These are phyloP conservation scores for Decapterus maruadsi DNA, from an alignment of 2,797 vertebrate genomes.

Conservation along the genomic window DNA sequence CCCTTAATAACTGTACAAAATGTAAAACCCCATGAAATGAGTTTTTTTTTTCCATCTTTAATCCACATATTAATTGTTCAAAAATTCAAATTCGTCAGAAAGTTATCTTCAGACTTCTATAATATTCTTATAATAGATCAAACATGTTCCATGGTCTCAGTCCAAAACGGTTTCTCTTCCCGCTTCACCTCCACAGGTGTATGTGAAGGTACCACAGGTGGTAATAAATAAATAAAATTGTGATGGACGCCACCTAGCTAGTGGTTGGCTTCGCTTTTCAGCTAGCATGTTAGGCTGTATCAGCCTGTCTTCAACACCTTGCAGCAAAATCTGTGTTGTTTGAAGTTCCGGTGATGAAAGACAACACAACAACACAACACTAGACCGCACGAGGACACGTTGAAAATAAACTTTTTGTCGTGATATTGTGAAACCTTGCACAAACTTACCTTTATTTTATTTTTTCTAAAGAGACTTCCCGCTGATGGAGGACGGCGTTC, in stretches of 20 bases:
- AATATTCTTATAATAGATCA: too few species aligned
- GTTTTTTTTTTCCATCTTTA: too few species aligned
- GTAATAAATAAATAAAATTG: too few species aligned
- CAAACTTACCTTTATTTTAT: background rate
- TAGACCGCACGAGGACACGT: background rate
- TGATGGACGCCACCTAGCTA: background rate
- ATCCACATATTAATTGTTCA: too few species aligned
- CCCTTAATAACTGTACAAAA: background rate
- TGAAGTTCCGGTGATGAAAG: conserved; percentile 5
- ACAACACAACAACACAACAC: too few species aligned
- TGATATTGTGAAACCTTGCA: background rate
- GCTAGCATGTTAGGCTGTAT: background rate
- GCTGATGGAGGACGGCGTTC: background rate
- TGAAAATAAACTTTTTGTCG: background rate
- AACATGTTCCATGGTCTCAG: too few species aligned
- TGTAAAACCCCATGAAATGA: too few species aligned
- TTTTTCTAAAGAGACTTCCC: background rate
- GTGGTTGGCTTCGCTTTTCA: background rate
- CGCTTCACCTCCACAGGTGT: too few species aligned
- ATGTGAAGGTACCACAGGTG: too few species aligned
- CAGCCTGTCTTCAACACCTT: background rate
- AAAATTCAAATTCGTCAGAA: too few species aligned
- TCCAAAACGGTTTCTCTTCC: too few species aligned
- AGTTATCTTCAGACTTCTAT: too few species aligned
- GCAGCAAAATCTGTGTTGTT: background rate